phyloP scores from a whole-genome alignment of 1,140 invertebrate species.

The Onthophagus taurus region DNA sequence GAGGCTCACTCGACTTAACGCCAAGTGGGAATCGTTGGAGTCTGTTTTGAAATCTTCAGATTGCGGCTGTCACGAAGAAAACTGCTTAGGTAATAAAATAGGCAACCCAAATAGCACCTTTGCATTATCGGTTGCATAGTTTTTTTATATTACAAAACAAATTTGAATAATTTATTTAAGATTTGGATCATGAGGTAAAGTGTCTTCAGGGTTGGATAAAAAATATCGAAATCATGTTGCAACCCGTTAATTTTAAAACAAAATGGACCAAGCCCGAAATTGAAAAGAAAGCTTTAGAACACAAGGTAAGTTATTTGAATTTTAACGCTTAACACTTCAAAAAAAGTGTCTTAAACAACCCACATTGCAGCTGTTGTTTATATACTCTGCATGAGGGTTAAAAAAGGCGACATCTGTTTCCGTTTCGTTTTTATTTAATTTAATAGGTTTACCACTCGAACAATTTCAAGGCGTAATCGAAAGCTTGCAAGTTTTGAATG shows the following conservation, averaged over 20 bases:
- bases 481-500: too few species aligned
- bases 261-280: conserved; percentile 54
- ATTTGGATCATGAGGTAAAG: conserved; percentile 60
- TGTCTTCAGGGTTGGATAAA: conserved; percentile 59
- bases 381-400: too few species aligned
- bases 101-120: too few species aligned
- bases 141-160: too few species aligned
- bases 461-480: too few species aligned
- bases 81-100: conserved; percentile 25
- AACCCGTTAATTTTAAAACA: conserved; percentile 52
- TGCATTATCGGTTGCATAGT: too few species aligned
- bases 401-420: too few species aligned
- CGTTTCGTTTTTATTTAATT: neutral
- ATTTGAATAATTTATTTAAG: conserved; percentile 38
- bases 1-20: conserved; percentile 58
- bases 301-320: conserved; percentile 51
- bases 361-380: too few species aligned
- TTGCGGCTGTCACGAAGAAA: conserved; percentile 11
- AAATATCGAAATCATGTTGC: conserved; percentile 54
- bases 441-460: neutral
- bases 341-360: too few species aligned
- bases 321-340: neutral
- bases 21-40: conserved; percentile 56
- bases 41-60: conserved; percentile 27
- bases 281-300: conserved; percentile 55